Evolutionary conservation across 2,113 vertebrate genomes (phyloP), one percentile per base, ranked within the genome.

Genomic region (Tetrax tetrax): DNA sequence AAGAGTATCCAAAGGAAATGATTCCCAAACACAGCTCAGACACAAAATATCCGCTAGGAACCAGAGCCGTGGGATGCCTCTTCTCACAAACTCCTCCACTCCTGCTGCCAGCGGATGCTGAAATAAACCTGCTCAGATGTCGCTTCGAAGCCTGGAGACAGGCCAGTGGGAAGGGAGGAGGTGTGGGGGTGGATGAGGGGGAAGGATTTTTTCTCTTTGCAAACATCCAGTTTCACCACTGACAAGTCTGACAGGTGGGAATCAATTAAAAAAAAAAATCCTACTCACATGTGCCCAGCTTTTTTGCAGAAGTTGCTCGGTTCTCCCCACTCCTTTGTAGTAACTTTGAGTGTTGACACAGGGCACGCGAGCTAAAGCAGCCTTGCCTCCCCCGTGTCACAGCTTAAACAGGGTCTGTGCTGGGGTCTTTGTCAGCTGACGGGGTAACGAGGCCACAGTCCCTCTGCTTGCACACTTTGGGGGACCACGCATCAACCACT

Each of bases 31-130:
- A 72, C 38, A 71, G 14, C 47, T 75, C 53, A 92, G 88, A 90
- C 87, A 80, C 25, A 64, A 63, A 94, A 93, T 72, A 79, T 6
- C 88, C 86, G 33, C 71, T 12, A n/a, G 37, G 77, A 94, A 65
- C 29, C 54, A 54, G 82, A 72, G 91, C 90, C 12, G 83, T 90
- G 90, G 84, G 91, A 72, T 92, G 95, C 13, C 78, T 77, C 89
- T 95, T 86, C 75, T 95, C 90, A 96, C 92, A 84, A 89, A 92
- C 96, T 96, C 96, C 97, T 96, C 95, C 95, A 38, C 83, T 96
- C 80, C 93, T 94, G 89, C 43, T 96, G 96, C 68, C 94, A 90
- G 87, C 7, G 4, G 69, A 60, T 90, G 81, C 91, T 54, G 63
- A 85, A 97, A 96, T 96, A 96, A 96, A 95, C 89, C 72, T 56